Evolutionary conservation across 2,113 vertebrate species (phyloP).

Genomic region (Bagarius yarrelli): DNA sequence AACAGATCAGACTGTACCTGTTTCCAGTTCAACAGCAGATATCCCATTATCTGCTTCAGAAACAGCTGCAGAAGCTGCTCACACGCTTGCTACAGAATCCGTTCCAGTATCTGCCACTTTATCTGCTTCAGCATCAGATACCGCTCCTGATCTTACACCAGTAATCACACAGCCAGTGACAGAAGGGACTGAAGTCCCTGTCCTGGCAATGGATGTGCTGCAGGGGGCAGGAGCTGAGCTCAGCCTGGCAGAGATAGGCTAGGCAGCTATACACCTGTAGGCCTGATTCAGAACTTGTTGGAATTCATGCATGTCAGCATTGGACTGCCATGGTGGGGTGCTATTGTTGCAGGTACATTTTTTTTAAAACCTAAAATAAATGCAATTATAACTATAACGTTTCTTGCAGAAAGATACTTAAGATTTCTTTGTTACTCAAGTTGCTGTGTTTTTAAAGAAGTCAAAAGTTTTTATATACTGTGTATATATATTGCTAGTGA

Average conservation of each 20-base stretch:
- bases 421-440: background rate
- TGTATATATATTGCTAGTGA: background rate
- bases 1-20: constrained; percentile 7
- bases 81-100: background rate
- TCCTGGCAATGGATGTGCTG: constrained; percentile 65
- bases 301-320: constrained; percentile 79
- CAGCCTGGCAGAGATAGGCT: constrained; percentile 79
- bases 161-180: constrained; percentile 52
- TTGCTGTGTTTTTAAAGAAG: too few relatives aligned
- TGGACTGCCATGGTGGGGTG: constrained; percentile 89
- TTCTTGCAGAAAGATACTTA: background rate
- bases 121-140: constrained; percentile 19
- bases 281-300: constrained; percentile 80
- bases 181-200: constrained; percentile 63
- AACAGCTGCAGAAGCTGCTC: constrained; percentile 5
- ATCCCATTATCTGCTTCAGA: constrained; percentile 45
- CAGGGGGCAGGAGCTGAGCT: constrained; percentile 65
- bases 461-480: background rate
- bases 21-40: constrained; percentile 42
- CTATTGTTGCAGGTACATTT: constrained; percentile 80
- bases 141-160: constrained; percentile 49
- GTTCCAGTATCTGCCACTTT: constrained; percentile 31
- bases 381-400: background rate
- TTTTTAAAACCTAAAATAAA: background rate
- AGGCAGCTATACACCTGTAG: constrained; percentile 76